Conservation (phyloP, 2,797 vertebrate genomes). For the Chelon auratus region DNA sequence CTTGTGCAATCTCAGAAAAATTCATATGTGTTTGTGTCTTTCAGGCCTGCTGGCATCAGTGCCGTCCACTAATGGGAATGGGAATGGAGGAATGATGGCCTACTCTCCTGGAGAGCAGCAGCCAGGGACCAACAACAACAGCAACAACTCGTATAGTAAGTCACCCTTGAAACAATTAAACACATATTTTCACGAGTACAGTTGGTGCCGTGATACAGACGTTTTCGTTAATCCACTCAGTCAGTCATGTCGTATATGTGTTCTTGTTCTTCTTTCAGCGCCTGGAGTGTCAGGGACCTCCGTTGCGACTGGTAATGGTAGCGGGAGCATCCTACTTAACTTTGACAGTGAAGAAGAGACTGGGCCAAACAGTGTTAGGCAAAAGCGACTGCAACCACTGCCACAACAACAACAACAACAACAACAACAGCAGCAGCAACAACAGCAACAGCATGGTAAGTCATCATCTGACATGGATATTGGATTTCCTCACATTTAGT, state of each 20-base stretch:
- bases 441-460: conserved; percentile 63
- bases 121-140: conserved; percentile 73
- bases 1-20: background rate
- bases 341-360: conserved; percentile 77
- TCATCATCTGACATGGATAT: background rate
- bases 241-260: background rate
- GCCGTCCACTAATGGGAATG: conserved; percentile 83
- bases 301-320: conserved; percentile 65
- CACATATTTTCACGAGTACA: background rate
- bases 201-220: background rate
- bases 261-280: conserved; percentile 44
- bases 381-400: conserved; percentile 58
- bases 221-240: no score
- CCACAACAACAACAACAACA: conserved; percentile 48
- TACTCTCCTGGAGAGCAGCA: conserved; percentile 84
- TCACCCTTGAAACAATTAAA: background rate
- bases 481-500: background rate
- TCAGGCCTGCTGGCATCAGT: conserved; percentile 84
- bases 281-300: conserved; percentile 66
- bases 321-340: conserved; percentile 80
- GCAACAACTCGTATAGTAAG: conserved; percentile 61
- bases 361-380: conserved; percentile 46
- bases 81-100: conserved; percentile 80
- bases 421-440: conserved; percentile 45
- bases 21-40: background rate